phyloP scores from a whole-genome alignment of 2,113 vertebrate genomes.

The Mastomys natalensis region DNA sequence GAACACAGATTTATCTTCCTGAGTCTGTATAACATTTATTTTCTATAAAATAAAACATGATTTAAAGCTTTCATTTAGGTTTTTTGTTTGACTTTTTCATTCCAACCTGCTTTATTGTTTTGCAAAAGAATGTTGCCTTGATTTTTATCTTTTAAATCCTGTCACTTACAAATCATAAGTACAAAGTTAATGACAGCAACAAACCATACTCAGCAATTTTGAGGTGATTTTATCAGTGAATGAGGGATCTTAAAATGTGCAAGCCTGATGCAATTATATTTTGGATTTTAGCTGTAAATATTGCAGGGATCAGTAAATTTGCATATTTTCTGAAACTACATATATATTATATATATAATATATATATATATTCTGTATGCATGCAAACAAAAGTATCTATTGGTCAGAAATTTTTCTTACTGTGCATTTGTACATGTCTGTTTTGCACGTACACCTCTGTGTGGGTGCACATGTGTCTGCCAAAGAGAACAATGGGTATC shows the following conservation, averaged over 20 bases:
- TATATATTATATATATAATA: neutral
- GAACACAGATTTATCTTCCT: neutral
- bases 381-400: neutral
- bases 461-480: neutral
- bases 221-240: neutral
- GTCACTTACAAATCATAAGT: slow-evolving; percentile 59
- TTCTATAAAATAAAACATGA: slow-evolving; percentile 36
- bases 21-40: neutral
- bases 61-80: neutral
- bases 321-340: slow-evolving; percentile 3
- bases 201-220: slow-evolving; percentile 46
- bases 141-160: slow-evolving; percentile 52
- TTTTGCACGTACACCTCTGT: neutral
- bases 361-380: neutral
- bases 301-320: neutral
- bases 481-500: neutral
- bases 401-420: neutral
- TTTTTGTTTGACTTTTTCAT: neutral
- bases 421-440: neutral
- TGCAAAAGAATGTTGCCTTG: slow-evolving; percentile 53
- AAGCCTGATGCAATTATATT: neutral
- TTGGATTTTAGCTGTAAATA: slow-evolving; percentile 16
- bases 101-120: neutral
- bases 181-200: slow-evolving; percentile 68
- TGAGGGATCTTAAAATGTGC: slow-evolving; percentile 29